Evolutionary conservation across 2,113 vertebrate species (phyloP), one percentile per base, ranked within the genome.

Genomic region (Gobius niger): DNA sequence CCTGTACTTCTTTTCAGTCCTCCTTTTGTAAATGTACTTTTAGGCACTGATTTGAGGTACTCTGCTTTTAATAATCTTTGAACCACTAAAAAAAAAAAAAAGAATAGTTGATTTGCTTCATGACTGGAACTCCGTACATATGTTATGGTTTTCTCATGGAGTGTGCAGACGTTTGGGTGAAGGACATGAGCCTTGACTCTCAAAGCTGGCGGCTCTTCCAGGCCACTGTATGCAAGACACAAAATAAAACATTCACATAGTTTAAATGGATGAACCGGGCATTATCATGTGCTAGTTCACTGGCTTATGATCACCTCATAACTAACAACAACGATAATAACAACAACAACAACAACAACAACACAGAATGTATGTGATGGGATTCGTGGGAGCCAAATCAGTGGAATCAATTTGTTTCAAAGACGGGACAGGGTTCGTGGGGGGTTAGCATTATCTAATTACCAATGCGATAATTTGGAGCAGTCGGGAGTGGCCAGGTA

Each of bases 141-240:
- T 53, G 44, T 9, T 57, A 52, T 34, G 67, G 16, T 50, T 9
- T 53, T 70, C 0, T 90, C 82, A 91, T 40, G 90, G 97, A 0
- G 96, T 97, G 63, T 90, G 91, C 0, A 93, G 94, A 70, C 93
- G 94, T 91, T 97, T 99, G 63, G 97, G 98, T 4, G 98, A 98
- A 5, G 96, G 93, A 77, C 97, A 99, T 46, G 98, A 98, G 66
- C 93, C 96, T 87, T 99, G 98, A 91, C 98, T 99, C 70, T 99
- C 98, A 91, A 99, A 99, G 88, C 98, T 98, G 49, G 95, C 95
- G 34, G 94, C 96, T 89, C 93, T 90, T 88, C 96, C 97, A 64
- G 96, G 96, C 86, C 95, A 92, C 98, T 99, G 92, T 67, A 93
- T 34, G 24, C 24, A 34, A 34, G 24, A 34, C 24, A 75, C 86